These are phyloP conservation scores for Ispidina picta DNA, from an alignment of 2,797 vertebrate genomes.

Conservation along the genomic window DNA sequence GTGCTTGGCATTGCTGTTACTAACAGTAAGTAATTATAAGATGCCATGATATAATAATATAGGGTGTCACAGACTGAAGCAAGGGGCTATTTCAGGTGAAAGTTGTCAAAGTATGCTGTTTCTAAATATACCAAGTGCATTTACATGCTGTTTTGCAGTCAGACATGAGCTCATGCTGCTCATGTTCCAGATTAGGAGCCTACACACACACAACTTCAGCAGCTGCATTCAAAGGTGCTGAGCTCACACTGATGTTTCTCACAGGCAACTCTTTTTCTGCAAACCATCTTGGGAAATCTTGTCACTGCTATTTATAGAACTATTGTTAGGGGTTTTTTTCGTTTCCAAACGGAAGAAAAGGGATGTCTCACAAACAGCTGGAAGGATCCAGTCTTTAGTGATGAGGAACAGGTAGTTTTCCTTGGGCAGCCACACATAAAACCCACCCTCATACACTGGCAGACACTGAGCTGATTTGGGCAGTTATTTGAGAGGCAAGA, in stretches of 20 bases:
- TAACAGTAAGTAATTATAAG: not conserved
- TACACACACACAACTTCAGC: not conserved
- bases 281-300: not conserved
- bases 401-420: not conserved
- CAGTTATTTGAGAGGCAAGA: not conserved
- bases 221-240: not conserved
- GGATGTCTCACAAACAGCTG: not conserved
- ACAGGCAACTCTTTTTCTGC: not conserved
- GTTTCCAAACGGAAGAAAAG: not conserved
- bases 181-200: not conserved
- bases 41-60: not conserved
- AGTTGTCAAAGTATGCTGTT: not conserved
- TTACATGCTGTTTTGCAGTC: not conserved
- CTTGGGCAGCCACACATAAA: not conserved
- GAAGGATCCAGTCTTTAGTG: not conserved
- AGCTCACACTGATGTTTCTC: not conserved
- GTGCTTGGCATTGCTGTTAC: not conserved
- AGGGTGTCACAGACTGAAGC: not conserved
- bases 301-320: not conserved
- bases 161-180: not conserved
- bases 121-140: not conserved
- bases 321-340: not conserved
- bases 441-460: accelerated
- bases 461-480: not conserved
- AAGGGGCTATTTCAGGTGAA: not conserved